These are phyloP conservation scores for Nyctereutes procyonoides DNA, from an alignment of 2,113 vertebrate genomes.

Conservation along the genomic window DNA sequence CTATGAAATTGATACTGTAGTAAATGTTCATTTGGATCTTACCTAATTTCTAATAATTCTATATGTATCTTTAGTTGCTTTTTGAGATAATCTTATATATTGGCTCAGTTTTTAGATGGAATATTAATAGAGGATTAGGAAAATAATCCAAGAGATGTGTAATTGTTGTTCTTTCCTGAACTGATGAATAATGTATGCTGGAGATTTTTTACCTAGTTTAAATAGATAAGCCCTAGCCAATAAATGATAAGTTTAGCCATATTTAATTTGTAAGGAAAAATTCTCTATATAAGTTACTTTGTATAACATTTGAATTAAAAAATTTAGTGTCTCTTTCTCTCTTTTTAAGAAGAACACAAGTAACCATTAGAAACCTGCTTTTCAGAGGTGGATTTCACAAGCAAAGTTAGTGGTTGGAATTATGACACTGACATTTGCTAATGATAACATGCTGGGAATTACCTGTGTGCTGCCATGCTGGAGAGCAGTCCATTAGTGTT, in stretches of 20 bases:
- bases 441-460: conserved; percentile 81
- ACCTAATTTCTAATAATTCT: conserved; percentile 23
- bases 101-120: not conserved
- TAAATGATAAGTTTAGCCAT: not conserved
- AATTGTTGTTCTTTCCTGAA: not conserved
- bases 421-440: conserved; percentile 82
- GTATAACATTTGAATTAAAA: conserved; percentile 37
- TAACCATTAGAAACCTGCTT: conserved; percentile 69
- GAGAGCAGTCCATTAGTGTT: conserved; percentile 88
- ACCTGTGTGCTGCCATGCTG: conserved; percentile 81
- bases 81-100: not conserved
- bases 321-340: not conserved
- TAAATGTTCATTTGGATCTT: conserved; percentile 20
- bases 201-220: not conserved
- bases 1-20: not conserved
- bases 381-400: conserved; percentile 63
- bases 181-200: not conserved
- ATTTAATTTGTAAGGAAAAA: conserved; percentile 40
- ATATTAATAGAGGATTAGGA: conserved; percentile 27
- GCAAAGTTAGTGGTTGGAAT: conserved; percentile 62
- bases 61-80: not conserved
- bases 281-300: conserved; percentile 16
- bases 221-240: not conserved
- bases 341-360: conserved; percentile 42
- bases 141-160: not conserved